phyloP scores from a whole-genome alignment of 2,797 vertebrate genomes.

The Coilia nasus region DNA sequence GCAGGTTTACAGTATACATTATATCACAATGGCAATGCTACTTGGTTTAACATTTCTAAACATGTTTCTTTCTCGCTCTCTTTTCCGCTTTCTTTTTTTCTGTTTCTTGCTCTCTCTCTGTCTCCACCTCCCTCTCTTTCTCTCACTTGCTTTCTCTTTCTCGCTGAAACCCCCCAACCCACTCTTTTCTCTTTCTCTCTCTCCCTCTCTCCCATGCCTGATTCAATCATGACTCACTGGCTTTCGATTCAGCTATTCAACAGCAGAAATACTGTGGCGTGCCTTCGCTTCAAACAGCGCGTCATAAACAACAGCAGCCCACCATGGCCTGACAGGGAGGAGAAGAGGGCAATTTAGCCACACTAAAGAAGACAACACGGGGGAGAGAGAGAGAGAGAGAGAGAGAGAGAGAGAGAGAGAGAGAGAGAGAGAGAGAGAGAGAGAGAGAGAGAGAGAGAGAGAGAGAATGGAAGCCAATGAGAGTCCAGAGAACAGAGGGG shows the following conservation, averaged over 20 bases:
- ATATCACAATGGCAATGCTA: not conserved
- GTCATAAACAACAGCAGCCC: conserved; percentile 56
- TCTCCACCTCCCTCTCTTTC: not conserved
- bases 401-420: conserved; percentile 22
- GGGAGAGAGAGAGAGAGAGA: conserved; percentile 15
- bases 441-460: not conserved
- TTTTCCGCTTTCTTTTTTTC: too few species aligned
- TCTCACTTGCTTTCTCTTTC: not conserved
- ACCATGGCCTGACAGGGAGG: not conserved
- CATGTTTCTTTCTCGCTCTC: too few species aligned
- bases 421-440: too few species aligned
- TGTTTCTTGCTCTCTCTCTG: not conserved
- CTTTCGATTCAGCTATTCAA: conserved; percentile 54
- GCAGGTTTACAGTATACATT: not conserved
- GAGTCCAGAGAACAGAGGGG: not conserved
- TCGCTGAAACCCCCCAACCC: not conserved
- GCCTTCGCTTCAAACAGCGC: conserved; percentile 63
- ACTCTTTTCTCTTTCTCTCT: not conserved
- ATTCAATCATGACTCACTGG: conserved; percentile 59
- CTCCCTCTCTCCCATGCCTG: not conserved
- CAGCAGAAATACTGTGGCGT: not conserved
- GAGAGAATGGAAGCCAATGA: not conserved
- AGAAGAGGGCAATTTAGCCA: not conserved
- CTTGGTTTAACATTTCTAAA: too few species aligned
- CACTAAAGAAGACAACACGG: conserved; percentile 27